These are phyloP conservation scores for Serripes groenlandicus DNA, from an alignment of 2,888 invertebrate genomes.

Conservation along the genomic window DNA sequence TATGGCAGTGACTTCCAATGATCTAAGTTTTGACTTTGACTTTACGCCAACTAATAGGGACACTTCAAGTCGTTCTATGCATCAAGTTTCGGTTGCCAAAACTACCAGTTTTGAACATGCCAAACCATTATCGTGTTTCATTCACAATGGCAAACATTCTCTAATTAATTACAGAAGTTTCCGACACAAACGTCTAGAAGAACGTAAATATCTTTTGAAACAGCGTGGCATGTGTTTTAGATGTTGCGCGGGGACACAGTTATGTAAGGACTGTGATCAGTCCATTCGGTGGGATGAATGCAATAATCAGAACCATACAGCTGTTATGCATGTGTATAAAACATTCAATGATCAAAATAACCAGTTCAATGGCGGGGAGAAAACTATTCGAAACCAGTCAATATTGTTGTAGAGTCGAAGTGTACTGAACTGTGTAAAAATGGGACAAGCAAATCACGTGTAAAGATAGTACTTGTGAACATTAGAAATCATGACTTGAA, in stretches of 20 bases:
- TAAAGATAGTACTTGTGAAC: constrained; percentile 23
- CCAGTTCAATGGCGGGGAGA: neutral
- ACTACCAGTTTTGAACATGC: too few species aligned
- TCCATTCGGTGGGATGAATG: neutral
- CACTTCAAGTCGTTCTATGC: too few species aligned
- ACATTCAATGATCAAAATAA: neutral
- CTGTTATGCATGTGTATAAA: constrained; percentile 7
- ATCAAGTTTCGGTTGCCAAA: too few species aligned
- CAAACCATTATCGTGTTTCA: neutral
- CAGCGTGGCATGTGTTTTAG: too few species aligned
- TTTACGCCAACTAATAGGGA: neutral
- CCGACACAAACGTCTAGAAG: neutral
- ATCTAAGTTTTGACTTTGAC: constrained; percentile 1
- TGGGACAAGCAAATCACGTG: constrained; percentile 13
- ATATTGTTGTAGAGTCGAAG: constrained; percentile 2
- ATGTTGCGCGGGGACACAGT: too few species aligned
- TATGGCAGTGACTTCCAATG: constrained; percentile 19
- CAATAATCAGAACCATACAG: neutral
- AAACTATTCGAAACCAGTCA: neutral
- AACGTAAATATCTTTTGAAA: constrained; percentile 1
- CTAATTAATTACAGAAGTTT: constrained; percentile 1
- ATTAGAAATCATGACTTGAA: neutral
- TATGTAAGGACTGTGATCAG: too few species aligned
- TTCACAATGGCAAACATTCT: neutral
- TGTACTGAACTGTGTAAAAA: constrained; percentile 32